Base-by-base conservation (phyloP, 2,113 vertebrate species). In the Boulengeromyrus knoepffleri region DNA sequence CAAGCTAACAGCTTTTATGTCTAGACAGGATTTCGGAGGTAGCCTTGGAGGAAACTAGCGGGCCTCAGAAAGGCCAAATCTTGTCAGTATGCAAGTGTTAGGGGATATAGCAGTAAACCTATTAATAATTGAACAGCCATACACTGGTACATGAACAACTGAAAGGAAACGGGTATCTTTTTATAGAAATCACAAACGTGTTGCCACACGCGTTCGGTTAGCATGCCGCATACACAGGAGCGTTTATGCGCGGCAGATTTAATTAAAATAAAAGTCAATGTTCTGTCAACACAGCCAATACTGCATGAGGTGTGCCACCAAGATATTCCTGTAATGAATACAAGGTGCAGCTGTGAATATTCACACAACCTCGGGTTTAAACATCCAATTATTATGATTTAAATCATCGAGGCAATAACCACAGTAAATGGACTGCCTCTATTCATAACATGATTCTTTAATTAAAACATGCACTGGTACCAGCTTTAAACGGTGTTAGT, bases 61-160 rank as follows among this genome's bases (percentile, higher is more conserved):
- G 91, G 90, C 91, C 85, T 89, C 89, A 91, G 91, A 92, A 93
- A 93, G 91, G 85, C 91, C 91, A 90, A 89, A 89, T 66, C 93
- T 91, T 92, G 92, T 94, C 91, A 92, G 91, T 90, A 92, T 94
- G 91, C 90, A 86, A 93, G 92, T 90, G 90, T 87, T 91, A 92
- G 84, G 88, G 92, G 91, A 89, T 91, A 74, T 89, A 89, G 52
- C 56, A 24, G 83, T 87, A 89, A 86, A 86, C 84, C 31, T 89
- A 77, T 89, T 70, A 91, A 91, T 91, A 91, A 91, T 89, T 89
- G 80, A 91, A 91, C n/a, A 90, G 86, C 49, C 86, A 53, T 56
- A 50, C 56, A 52, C 80, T 91, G 45, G 83, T 52, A 89, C 50
- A 89, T 86, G 90, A 89, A 89, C 88, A 90, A 85, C 86, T 89